phyloP scores from a whole-genome alignment of 2,797 vertebrate genomes.

The Iguana delicatissima region DNA sequence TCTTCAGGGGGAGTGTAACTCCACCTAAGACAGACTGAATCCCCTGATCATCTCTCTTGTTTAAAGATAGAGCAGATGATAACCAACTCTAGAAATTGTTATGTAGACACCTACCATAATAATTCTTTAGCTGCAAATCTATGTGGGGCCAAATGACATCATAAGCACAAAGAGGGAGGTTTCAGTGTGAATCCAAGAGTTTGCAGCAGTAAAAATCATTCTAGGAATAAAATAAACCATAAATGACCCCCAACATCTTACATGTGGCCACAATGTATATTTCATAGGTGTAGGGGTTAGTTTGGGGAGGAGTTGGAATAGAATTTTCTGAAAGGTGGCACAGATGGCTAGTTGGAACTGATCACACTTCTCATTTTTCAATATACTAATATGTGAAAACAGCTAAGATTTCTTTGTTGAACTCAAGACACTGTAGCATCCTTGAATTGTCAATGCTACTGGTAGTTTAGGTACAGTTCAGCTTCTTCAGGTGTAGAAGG shows the following conservation, averaged over 20 bases:
- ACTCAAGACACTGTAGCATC: neutral
- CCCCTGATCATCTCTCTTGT: too few relatives aligned
- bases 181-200: neutral
- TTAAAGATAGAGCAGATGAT: slow-evolving; percentile 65
- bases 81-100: slow-evolving; percentile 54
- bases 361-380: neutral
- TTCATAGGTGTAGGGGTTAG: neutral
- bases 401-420: neutral
- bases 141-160: neutral
- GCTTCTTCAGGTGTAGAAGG: neutral
- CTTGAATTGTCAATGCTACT: neutral
- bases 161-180: neutral
- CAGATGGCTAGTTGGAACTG: too few relatives aligned
- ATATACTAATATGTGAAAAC: neutral
- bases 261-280: too few relatives aligned
- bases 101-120: slow-evolving; percentile 33
- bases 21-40: too few relatives aligned
- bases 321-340: too few relatives aligned
- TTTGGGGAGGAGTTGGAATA: neutral
- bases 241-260: neutral
- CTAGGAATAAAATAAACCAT: neutral
- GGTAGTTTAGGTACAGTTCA: neutral
- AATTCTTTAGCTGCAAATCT: neutral
- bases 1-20: too few relatives aligned
- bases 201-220: neutral